Evolutionary conservation across 2,113 vertebrate species (phyloP).

Genomic region (Anguilla rostrata): DNA sequence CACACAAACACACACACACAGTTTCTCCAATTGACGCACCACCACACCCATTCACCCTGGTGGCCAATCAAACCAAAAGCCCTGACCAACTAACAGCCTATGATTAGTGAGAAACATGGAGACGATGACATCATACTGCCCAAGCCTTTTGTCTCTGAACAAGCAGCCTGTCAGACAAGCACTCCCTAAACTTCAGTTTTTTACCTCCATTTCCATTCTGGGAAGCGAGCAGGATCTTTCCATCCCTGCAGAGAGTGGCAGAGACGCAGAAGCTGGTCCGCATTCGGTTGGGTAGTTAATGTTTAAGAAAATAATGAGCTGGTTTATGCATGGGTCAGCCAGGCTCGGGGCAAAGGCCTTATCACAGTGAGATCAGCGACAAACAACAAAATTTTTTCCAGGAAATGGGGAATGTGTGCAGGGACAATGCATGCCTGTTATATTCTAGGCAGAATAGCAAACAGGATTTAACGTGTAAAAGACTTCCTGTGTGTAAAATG

Average conservation of each 20-base stretch:
- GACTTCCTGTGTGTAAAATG: too few relatives aligned
- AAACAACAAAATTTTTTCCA: background rate
- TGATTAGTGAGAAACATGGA: background rate
- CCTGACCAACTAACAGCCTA: background rate
- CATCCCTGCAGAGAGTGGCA: background rate
- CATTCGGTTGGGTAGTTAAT: background rate
- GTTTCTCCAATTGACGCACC: background rate
- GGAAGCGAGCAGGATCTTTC: background rate
- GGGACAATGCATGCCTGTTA: background rate
- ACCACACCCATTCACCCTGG: background rate
- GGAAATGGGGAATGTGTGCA: background rate
- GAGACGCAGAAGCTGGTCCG: background rate
- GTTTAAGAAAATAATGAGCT: background rate
- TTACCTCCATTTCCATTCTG: background rate
- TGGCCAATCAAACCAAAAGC: background rate
- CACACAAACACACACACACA: background rate
- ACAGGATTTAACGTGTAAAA: background rate
- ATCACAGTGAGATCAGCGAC: background rate
- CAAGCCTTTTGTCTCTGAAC: background rate
- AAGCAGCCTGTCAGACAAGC: background rate
- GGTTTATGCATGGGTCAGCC: background rate
- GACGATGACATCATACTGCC: background rate
- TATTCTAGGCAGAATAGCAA: background rate
- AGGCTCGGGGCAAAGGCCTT: slow-evolving; percentile 5
- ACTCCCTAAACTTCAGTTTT: too few relatives aligned